Conservation (phyloP, 2,888 invertebrate genomes). For the Synergus japonicus region DNA sequence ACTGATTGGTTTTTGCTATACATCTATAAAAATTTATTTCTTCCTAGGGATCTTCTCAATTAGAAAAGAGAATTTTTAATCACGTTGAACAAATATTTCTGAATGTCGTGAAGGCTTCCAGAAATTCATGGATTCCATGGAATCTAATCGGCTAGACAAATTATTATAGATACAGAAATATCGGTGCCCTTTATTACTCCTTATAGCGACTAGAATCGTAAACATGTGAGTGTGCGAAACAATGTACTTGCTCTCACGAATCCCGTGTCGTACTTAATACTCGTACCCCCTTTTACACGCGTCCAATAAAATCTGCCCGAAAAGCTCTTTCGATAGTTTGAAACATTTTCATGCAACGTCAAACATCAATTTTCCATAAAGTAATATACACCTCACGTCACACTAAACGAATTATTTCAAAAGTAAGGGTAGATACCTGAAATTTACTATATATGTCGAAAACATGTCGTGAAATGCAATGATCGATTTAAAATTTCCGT, state of each 20-base stretch:
- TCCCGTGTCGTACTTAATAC: background rate
- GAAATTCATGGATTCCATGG: background rate
- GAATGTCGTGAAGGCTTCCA: background rate
- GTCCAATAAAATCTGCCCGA: slow-evolving; percentile 13
- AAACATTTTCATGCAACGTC: background rate
- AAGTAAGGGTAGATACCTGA: background rate
- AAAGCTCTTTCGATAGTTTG: slow-evolving; percentile 3
- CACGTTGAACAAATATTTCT: background rate
- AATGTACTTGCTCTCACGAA: slow-evolving; percentile 53
- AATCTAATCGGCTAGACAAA: background rate
- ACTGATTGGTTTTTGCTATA: too few relatives aligned
- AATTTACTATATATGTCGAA: background rate
- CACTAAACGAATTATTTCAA: background rate
- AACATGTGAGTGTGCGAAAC: slow-evolving; percentile 60
- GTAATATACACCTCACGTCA: background rate
- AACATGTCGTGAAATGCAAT: background rate
- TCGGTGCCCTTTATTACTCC: slow-evolving; percentile 53
- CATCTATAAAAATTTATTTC: too few relatives aligned
- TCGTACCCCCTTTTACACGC: slow-evolving; percentile 4
- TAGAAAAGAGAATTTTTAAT: background rate
- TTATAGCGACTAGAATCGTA: slow-evolving; percentile 52
- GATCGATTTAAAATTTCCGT: too few relatives aligned
- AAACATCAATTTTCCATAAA: slow-evolving; percentile 22
- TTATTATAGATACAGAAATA: background rate
- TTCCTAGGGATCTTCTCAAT: too few relatives aligned